Evolutionary conservation across 2,888 invertebrate genomes (phyloP).

Genomic region (Argynnis bischoffii): DNA sequence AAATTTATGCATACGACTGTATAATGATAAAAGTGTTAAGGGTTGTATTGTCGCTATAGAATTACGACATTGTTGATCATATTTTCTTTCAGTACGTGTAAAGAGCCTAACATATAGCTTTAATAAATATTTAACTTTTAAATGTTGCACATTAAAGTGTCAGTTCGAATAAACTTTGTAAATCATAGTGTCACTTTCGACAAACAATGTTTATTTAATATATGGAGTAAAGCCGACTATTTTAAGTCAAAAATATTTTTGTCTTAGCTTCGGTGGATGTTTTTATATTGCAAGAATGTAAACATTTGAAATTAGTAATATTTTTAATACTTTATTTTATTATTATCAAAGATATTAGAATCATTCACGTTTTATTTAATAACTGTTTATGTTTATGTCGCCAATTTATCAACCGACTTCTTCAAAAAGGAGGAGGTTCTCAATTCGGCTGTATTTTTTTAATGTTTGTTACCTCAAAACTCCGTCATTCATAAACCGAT

Average conservation of each 20-base stretch:
- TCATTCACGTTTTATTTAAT: too few species aligned
- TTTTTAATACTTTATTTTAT: too few species aligned
- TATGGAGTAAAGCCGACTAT: neutral
- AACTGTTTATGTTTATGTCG: too few species aligned
- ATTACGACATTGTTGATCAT: neutral
- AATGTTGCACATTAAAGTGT: slow-evolving; percentile 16
- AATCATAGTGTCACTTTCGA: slow-evolving; percentile 17
- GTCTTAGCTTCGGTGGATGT: neutral
- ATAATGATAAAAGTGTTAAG: too few species aligned
- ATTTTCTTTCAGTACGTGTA: neutral
- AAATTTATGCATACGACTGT: too few species aligned
- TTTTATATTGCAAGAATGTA: neutral
- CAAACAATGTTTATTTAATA: slow-evolving; percentile 1
- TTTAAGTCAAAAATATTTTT: neutral
- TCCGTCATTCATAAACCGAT: too few species aligned
- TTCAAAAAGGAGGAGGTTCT: too few species aligned
- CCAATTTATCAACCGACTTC: too few species aligned
- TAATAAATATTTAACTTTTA: slow-evolving; percentile 10
- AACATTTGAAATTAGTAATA: neutral
- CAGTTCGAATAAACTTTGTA: slow-evolving; percentile 15
- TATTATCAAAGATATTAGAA: too few species aligned
- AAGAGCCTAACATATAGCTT: slow-evolving; percentile 2
- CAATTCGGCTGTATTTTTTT: too few species aligned
- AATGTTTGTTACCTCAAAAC: too few species aligned
- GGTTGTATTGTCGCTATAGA: neutral